phyloP scores from a whole-genome alignment of 1,140 invertebrate genomes.

The Akabosia matsudoensis region DNA sequence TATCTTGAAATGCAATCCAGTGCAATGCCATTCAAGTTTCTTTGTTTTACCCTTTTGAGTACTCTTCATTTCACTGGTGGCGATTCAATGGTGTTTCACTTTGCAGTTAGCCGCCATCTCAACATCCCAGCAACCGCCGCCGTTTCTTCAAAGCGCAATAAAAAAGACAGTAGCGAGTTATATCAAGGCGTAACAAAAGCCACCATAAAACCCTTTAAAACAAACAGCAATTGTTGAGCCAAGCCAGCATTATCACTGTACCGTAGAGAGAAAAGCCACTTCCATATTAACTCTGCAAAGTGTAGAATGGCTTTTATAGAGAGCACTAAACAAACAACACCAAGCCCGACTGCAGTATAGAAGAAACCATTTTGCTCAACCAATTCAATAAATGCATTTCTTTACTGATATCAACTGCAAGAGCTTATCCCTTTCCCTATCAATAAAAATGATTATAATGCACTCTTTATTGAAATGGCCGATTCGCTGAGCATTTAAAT shows the following conservation, averaged over 20 bases:
- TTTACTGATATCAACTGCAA: neutral
- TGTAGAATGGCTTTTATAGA: no score
- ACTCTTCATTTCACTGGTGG: neutral
- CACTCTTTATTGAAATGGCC: neutral
- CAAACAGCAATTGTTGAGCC: neutral
- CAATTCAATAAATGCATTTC: neutral
- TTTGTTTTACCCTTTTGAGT: neutral
- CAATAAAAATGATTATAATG: neutral
- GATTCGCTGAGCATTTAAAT: no score
- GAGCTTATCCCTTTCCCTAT: neutral
- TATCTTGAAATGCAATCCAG: neutral
- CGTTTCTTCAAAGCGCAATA: neutral
- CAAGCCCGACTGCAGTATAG: no score
- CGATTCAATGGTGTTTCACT: neutral
- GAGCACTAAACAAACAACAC: no score
- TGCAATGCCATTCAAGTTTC: neutral
- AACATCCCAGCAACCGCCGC: neutral
- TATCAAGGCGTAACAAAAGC: no score
- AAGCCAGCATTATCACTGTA: neutral
- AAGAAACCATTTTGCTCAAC: no score
- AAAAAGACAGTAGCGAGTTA: neutral
- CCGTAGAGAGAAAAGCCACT: neutral
- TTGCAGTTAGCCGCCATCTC: neutral
- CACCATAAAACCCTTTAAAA: neutral
- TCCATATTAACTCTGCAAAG: neutral